Conservation (phyloP, 2,888 invertebrate genomes). For the Pristionchus fissidentatus region DNA sequence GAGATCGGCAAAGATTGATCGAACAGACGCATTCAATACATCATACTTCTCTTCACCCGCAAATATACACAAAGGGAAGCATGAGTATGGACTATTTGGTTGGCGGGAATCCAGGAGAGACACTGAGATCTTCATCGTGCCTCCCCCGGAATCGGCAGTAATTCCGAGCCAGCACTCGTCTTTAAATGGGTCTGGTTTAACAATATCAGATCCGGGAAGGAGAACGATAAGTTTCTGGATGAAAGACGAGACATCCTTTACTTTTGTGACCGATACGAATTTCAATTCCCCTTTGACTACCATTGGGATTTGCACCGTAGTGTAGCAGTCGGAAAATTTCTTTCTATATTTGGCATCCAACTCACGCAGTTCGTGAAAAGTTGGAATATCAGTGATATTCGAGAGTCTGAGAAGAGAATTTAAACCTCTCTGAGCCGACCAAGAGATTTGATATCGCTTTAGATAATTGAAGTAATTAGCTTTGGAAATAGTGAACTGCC, state of each 20-base stretch:
- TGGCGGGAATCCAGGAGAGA: neutral
- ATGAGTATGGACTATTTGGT: neutral
- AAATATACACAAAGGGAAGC: neutral
- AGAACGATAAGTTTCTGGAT: neutral
- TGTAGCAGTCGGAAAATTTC: neutral
- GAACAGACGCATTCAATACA: neutral
- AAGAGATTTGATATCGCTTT: neutral
- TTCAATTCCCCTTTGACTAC: neutral
- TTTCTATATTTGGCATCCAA: neutral
- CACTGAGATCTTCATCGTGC: neutral
- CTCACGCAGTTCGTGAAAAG: neutral
- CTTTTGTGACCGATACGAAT: neutral
- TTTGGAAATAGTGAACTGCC: neutral
- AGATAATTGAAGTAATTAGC: neutral
- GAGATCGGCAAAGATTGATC: neutral
- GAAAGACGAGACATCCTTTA: neutral
- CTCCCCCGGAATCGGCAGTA: neutral
- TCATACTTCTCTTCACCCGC: neutral
- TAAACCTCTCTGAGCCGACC: neutral
- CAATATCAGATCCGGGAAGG: neutral
- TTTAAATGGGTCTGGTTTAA: neutral
- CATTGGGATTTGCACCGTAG: neutral
- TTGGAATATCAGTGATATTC: neutral
- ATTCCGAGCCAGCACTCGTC: neutral
- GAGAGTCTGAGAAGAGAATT: neutral